Evolutionary conservation across 2,888 invertebrate species (phyloP).

Genomic region (Helobdella robusta): DNA sequence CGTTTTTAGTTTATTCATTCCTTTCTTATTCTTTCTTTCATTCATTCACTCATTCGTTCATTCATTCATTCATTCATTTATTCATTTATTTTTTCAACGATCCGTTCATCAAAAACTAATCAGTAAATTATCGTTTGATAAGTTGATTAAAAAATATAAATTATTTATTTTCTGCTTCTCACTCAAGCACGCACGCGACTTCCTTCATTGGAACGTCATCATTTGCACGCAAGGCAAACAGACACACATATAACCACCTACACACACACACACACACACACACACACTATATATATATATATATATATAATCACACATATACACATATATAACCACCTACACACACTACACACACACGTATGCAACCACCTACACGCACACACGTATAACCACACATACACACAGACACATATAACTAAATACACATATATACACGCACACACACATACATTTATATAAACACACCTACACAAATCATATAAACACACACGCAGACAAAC

Average conservation of each 20-base stretch:
- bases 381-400: not conserved
- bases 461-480: not conserved
- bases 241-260: not conserved
- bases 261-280: slow-evolving; percentile 3
- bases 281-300: slow-evolving; percentile 2
- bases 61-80: too few relatives aligned
- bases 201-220: too few relatives aligned
- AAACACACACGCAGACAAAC: not conserved
- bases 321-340: not conserved
- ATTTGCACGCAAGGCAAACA: too few relatives aligned
- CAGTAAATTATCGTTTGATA: too few relatives aligned
- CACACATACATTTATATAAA: not conserved
- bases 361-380: not conserved
- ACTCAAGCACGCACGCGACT: too few relatives aligned
- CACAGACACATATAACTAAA: not conserved
- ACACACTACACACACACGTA: slow-evolving; percentile 2
- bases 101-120: too few relatives aligned
- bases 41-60: too few relatives aligned
- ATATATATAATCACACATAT: not conserved
- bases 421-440: slow-evolving; percentile 2
- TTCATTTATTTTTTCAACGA: too few relatives aligned
- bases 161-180: too few relatives aligned
- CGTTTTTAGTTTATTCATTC: too few relatives aligned
- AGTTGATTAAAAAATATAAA: too few relatives aligned
- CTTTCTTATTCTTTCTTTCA: too few relatives aligned